Evolutionary conservation across 2,797 vertebrate species (phyloP), one percentile per base, ranked within the genome.

Genomic region (Anniella stebbinsi): DNA sequence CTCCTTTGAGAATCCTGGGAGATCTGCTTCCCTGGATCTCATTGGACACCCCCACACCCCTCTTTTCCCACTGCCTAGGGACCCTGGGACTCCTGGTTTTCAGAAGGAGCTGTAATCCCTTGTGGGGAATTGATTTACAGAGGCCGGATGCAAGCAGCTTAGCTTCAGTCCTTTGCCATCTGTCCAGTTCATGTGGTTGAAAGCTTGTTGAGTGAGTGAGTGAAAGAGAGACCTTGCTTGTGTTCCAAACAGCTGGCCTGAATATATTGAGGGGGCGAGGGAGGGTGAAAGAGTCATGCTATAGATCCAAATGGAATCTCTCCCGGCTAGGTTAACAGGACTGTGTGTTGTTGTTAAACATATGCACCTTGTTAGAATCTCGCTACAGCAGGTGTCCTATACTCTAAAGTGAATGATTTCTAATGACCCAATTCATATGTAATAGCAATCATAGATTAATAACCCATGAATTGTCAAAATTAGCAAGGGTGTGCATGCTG

Each of bases 171-270:
- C 48, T 67, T 21, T 25, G 7, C 83, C 80, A 89, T 89, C 88
- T 89, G 88, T 77, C 63, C 70, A 75, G 11, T 66, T 78, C 41
- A 12, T 81, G 84, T 2, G 36, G 15, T n/a, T 76, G 80, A 82
- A 90, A 83, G 70, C 89, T 51, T 81, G 57, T 76, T 57, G 45
- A 38, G 15, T 33, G 48, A 15, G 81, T 83, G 38, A 4, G 75
- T n/a, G 67, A 3, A 7, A 7, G 63, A 17, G 66, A 48, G 66
- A 48, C 41, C 45, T 28, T 45, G 54, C 36, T 76, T 83, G 33
- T 83, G 80, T 77, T 63, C 8, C 41, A 67, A 67, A 72, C 80
- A 89, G 72, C 88, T 89, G 88, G 78, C 51, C 66, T 45, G 23
- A 81, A 41, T 54, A 86, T 75, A 25, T 2, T 36, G 11, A 7